Evolutionary conservation across 2,888 invertebrate genomes (phyloP), one percentile per base, ranked within the genome.

Genomic region (Criorhina ranunculi): DNA sequence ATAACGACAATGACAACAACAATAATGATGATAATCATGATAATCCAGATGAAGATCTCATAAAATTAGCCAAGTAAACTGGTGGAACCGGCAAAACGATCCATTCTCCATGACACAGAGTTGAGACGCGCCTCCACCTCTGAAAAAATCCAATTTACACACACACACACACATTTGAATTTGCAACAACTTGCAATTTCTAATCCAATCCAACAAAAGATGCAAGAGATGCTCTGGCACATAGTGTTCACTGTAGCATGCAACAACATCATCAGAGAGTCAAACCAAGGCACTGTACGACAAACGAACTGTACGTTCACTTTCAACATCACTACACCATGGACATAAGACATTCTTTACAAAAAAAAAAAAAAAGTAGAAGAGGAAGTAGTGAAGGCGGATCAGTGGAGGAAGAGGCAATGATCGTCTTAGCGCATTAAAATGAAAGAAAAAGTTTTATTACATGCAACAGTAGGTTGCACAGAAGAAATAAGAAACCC

Each of bases 401-500:
- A 46, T 59, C 40, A 31, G 66, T 15, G 40, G 64, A 80, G 51
- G 79, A 69, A 67, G 60, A 17, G 60, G 57, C 73, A 57, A 29
- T 24, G 67, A 64, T 73, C 78, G 49, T 79, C 53, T 75, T 46
- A 19, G 70, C 49, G 70, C 70, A 76, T 60, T 80, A 66, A 80
- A 80, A 66, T 75, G 80, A 85, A 85, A 4, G 80, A 85, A 85
- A 85, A 85, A 76, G 80, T 85, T 80, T 35, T 49, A 53, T 49
- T 62, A 19, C 51, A 80, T 75, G 67, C 80, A 69, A 62, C 72
- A 72, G 35, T 67, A 59, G 51, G 67, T 59, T 76, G 59, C 55
- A 67, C 17, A 24, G 24, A 24, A 40, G 59, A 12, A 66, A 59
- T 42, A 64, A 62, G 67, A 51, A 69, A 24, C 66, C 66, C 37